Evolutionary conservation across 2,888 invertebrate species (phyloP).

Genomic region (Drosophila neoperkinsi): DNA sequence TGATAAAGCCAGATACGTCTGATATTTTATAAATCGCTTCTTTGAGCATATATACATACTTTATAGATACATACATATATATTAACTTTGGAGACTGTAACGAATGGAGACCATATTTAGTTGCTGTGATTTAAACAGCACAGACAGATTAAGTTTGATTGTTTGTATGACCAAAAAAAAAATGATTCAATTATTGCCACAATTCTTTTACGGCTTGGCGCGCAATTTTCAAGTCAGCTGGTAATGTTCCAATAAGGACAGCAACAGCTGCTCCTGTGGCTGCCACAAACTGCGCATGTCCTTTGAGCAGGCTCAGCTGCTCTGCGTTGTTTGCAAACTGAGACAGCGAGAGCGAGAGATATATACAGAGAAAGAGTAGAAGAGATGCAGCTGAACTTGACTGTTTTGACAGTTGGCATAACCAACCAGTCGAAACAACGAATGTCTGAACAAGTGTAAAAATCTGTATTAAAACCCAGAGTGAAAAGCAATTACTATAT

Average conservation of each 20-base stretch:
- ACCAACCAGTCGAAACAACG: conserved; percentile 35
- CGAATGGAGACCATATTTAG: neutral
- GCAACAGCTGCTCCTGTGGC: conserved; percentile 48
- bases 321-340: conserved; percentile 37
- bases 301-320: conserved; percentile 54
- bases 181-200: neutral
- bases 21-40: neutral
- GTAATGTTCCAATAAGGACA: neutral
- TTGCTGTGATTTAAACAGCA: neutral
- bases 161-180: no score
- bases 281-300: conserved; percentile 63
- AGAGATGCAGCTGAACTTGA: conserved; percentile 18
- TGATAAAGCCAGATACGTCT: no score
- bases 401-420: conserved; percentile 56
- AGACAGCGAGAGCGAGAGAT: conserved; percentile 3
- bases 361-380: conserved; percentile 3
- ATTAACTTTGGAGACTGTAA: neutral
- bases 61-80: no score
- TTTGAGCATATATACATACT: neutral
- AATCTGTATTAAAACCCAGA: conserved; percentile 7
- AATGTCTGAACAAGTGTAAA: conserved; percentile 27
- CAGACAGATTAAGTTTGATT: neutral
- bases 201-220: neutral
- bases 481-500: conserved; percentile 21
- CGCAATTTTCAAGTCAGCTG: conserved; percentile 21